A percentile compares a stretch with the other conserved stretches of the same genome.
Conservation (phyloP, 1,140 invertebrate species). For the Dendrolimus punctatus region DNA sequence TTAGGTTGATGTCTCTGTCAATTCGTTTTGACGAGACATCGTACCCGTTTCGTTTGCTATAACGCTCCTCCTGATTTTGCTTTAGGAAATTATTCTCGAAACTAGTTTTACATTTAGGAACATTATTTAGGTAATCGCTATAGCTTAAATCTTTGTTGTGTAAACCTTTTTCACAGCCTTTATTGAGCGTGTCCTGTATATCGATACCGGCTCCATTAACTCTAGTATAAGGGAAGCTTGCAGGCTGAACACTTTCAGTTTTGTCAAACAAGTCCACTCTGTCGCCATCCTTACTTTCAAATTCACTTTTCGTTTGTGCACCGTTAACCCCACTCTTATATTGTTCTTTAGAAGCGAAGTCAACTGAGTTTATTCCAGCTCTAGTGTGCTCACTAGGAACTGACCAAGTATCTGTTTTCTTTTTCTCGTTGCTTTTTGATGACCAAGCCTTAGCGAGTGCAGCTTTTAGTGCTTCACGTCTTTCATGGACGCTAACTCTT, state of each 20-base stretch:
- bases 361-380: constrained; percentile 42
- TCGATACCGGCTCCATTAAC: constrained; percentile 54
- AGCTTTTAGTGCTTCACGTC: constrained; percentile 63
- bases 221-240: constrained; percentile 47
- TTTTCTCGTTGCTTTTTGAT: constrained; percentile 66
- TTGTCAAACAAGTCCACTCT: constrained; percentile 37
- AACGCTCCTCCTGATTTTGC: constrained; percentile 56
- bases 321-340: constrained; percentile 43
- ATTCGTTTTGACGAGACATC: constrained; percentile 47
- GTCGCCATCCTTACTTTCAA: constrained; percentile 55
- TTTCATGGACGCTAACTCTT: constrained; percentile 65
- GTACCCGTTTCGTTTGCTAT: constrained; percentile 58
- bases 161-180: constrained; percentile 67
- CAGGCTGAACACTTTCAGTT: constrained; percentile 39
- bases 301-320: constrained; percentile 56
- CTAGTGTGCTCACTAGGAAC: constrained; percentile 55
- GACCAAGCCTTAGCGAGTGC: constrained; percentile 70
- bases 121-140: constrained; percentile 64
- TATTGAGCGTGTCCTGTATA: constrained; percentile 62
- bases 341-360: constrained; percentile 43
- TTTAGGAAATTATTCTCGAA: constrained; percentile 67
- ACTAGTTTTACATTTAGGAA: constrained; percentile 70
- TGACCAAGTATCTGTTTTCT: constrained; percentile 65
- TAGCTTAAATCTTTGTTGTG: constrained; percentile 59
- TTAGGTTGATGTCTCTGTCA: constrained; percentile 55